Base-by-base conservation (phyloP, 1,140 invertebrate genomes). In the Hestina assimilis region DNA sequence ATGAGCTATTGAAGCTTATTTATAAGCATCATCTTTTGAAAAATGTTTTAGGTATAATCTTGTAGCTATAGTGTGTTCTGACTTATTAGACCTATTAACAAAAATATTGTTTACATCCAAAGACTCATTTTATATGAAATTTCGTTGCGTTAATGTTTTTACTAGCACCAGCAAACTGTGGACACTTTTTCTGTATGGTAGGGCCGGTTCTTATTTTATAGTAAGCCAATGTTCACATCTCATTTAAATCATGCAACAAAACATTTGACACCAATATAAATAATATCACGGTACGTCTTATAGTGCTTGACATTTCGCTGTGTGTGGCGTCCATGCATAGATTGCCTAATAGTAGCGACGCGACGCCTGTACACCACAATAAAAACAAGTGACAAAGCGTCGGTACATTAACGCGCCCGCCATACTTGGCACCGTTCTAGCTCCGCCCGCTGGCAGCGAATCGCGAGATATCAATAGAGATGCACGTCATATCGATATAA, bases 351-450 rank as follows among this genome's bases (percentile, higher is more conserved):
- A 78, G 78, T 69, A 57, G 38, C 59, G 52, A 59, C 60, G 68
- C 59, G n/a, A n/a, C n/a, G 68, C 51, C 47, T 59, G 62, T 69
- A 64, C 65, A 63, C 59, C 60, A 79, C 75, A 86, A 82, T 77
- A 84, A 87, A 80, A 87, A 81, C 72, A 82, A 66, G 66, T 72
- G 69, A 65, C 56, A 65, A 59, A 67, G 69, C 59, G 79, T 69
- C 72, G 80, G 52, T 80, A 81, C 79, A 87, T 85, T 87, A 87
- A 72, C 84, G 84, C 78, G 82, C 82, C 69, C 80, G 76, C 77
- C 80, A 87, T 87, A 85, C 73, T 87, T 87, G 84, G 82, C 84
- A 87, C 73, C 74, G 57, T 51, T 41, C 66, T 69, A 60, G 66
- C 81, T 69, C 79, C 81, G 75, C 79, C 83, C 59, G 75, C 74